Conservation (phyloP, 2,888 invertebrate species). For the Microchrysa polita region DNA sequence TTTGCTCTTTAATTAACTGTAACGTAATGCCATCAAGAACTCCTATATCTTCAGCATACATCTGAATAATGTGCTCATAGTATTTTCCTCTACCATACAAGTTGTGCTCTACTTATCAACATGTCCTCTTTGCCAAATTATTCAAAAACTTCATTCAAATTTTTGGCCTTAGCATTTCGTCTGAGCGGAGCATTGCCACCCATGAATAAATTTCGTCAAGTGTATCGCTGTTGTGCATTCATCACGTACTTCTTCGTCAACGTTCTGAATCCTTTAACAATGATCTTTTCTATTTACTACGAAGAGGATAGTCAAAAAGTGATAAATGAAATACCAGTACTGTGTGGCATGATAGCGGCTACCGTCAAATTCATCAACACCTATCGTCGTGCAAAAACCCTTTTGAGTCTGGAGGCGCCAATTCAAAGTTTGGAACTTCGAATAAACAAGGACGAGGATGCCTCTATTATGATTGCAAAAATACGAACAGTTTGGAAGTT, state of each 20-base stretch:
- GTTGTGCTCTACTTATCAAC: no score
- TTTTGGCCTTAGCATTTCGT: neutral
- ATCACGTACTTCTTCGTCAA: conserved; percentile 19
- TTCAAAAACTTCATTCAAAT: neutral
- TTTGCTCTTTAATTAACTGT: no score
- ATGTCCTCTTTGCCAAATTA: neutral
- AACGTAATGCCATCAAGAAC: no score
- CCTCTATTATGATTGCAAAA: neutral
- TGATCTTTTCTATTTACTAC: neutral
- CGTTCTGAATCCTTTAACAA: conserved; percentile 13
- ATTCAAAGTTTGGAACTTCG: neutral
- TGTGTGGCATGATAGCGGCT: conserved; percentile 12
- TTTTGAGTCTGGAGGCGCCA: neutral
- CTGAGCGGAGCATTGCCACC: neutral
- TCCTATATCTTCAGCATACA: no score
- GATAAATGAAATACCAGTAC: neutral
- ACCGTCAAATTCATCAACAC: conserved; percentile 26
- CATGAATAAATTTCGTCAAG: neutral
- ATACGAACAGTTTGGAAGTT: neutral
- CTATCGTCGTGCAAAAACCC: neutral
- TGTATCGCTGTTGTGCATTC: conserved; percentile 1
- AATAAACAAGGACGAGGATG: neutral
- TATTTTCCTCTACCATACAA: no score
- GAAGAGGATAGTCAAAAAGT: neutral
- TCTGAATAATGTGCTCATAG: no score